Percentiles rank a stretch among this genome's conserved stretches.
Conservation (phyloP, 2,888 invertebrate genomes). For the Bellardia bayeri region DNA sequence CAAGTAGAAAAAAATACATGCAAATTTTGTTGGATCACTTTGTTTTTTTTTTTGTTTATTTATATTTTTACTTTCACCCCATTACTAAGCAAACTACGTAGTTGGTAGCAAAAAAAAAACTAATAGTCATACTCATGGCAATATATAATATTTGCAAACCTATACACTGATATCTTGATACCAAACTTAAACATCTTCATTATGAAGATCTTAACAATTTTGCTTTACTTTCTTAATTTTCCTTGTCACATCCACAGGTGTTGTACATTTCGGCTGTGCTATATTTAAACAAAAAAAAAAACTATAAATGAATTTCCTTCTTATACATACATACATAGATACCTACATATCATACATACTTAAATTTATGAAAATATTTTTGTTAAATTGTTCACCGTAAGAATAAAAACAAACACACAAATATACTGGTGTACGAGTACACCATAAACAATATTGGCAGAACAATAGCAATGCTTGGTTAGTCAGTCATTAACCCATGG, state of each 20-base stretch:
- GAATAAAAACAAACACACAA: constrained; percentile 6
- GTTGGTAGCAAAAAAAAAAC: constrained; percentile 31
- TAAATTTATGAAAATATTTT: constrained; percentile 40
- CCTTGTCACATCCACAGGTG: constrained; percentile 47
- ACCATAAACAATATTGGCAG: constrained; percentile 49
- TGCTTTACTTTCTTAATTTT: constrained; percentile 9
- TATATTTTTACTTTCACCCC: constrained; percentile 58
- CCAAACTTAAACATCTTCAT: constrained; percentile 36
- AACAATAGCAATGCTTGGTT: constrained; percentile 41
- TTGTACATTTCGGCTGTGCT: not conserved
- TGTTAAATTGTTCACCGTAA: constrained; percentile 37
- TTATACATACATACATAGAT: not conserved
- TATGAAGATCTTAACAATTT: constrained; percentile 19
- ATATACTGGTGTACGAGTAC: not conserved
- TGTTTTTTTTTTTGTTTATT: not conserved
- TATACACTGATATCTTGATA: too few relatives aligned
- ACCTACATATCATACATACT: not conserved
- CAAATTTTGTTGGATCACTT: constrained; percentile 29
- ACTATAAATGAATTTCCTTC: constrained; percentile 24
- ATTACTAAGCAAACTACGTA: constrained; percentile 50
- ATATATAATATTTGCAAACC: not conserved
- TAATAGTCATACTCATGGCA: not conserved
- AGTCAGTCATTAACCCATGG: constrained; percentile 54
- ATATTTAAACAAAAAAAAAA: not conserved
- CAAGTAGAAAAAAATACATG: constrained; percentile 23